Evolutionary conservation across 2,113 vertebrate species (phyloP).

Genomic region (Sitta europaea): DNA sequence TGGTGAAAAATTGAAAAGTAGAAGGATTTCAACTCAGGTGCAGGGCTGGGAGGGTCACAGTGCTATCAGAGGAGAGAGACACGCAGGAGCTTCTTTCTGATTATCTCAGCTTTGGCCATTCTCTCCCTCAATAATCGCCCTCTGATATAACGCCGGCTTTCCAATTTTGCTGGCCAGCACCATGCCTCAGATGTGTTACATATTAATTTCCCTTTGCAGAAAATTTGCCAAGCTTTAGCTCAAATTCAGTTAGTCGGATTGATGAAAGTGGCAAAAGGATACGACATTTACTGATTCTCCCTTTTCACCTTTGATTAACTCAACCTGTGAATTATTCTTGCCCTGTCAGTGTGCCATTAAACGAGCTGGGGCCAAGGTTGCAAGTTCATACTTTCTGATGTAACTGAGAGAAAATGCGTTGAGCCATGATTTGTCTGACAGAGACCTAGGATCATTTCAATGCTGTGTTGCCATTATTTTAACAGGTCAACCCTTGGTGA

Average conservation of each 20-base stretch:
- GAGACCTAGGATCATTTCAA: constrained; percentile 68
- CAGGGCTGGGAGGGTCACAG: constrained; percentile 62
- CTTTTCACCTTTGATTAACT: constrained; percentile 99
- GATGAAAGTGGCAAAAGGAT: constrained; percentile 98
- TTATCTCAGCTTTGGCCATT: constrained; percentile 84
- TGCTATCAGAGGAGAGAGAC: constrained; percentile 78
- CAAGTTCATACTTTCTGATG: constrained; percentile 70
- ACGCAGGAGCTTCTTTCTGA: constrained; percentile 86
- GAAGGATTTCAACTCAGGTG: constrained; percentile 66
- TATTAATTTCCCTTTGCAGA: constrained; percentile 95
- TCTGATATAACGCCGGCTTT: constrained; percentile 81
- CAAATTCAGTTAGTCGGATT: constrained; percentile 99
- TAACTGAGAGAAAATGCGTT: constrained; percentile 57
- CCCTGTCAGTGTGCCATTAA: constrained; percentile 88
- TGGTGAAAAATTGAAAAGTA: constrained; percentile 86
- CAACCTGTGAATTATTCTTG: constrained; percentile 82
- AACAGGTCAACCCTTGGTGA: constrained; percentile 35
- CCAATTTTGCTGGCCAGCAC: constrained; percentile 80
- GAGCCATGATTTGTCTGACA: constrained; percentile 63
- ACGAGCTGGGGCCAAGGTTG: constrained; percentile 68
- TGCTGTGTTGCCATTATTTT: constrained; percentile 45
- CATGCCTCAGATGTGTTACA: constrained; percentile 92
- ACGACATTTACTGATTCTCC: constrained; percentile 96
- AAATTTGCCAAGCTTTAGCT: constrained; percentile 87
- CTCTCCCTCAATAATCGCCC: constrained; percentile 84